Conservation (phyloP, 2,888 invertebrate genomes). For the Pimpla rufipes region DNA sequence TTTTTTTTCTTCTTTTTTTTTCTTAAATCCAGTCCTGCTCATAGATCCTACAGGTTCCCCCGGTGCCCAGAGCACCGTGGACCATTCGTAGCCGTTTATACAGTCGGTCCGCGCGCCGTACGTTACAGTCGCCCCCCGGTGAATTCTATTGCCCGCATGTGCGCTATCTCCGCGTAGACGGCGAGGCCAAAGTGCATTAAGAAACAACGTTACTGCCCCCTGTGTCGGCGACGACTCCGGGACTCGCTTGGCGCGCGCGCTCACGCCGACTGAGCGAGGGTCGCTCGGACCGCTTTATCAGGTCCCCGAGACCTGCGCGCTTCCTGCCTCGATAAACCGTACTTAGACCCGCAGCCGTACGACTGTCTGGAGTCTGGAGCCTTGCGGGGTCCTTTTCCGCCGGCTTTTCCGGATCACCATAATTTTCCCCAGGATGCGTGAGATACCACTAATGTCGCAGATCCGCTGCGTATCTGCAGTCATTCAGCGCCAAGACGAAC, state of each 20-base stretch:
- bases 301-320: constrained; percentile 19
- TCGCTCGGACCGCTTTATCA: constrained; percentile 37
- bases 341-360: constrained; percentile 11
- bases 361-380: constrained; percentile 9
- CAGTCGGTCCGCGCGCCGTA: constrained; percentile 2
- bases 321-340: constrained; percentile 46
- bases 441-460: neutral
- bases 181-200: constrained; percentile 47
- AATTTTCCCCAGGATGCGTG: neutral
- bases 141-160: constrained; percentile 52
- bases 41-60: constrained; percentile 28
- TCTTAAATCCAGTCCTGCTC: constrained; percentile 28
- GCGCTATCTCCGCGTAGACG: constrained; percentile 40
- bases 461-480: neutral
- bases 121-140: constrained; percentile 30
- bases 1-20: neutral
- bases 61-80: constrained; percentile 31
- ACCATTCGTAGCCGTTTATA: constrained; percentile 33
- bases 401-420: neutral
- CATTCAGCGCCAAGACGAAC: neutral
- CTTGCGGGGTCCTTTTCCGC: neutral
- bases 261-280: constrained; percentile 17
- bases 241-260: constrained; percentile 20
- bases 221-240: constrained; percentile 31
- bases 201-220: constrained; percentile 45